Evolutionary conservation across 2,113 vertebrate genomes (phyloP), one percentile per base, ranked within the genome.

Genomic region (Rhagologus leucostigma): DNA sequence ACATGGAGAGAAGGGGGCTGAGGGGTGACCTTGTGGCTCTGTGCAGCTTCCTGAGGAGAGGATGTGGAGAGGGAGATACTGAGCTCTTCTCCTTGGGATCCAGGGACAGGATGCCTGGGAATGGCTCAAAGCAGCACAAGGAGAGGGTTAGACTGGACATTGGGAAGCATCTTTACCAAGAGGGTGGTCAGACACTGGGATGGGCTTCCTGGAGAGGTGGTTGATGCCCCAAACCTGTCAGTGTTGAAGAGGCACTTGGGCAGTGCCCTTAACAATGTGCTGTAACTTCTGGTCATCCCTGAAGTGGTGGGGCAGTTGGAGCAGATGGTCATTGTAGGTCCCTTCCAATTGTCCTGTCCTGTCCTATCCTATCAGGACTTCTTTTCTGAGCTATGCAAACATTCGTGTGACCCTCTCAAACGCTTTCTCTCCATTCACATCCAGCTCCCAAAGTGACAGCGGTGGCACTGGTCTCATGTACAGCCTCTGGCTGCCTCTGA

Each of bases 281-380:
- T 73, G 21, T 14, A 37, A 11, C 30, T 49, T 41, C 11, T 73
- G 79, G 47, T 27, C 27, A 49, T 30, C 49, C 57, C 69, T 53
- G 75, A 19, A 29, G 21, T 29, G 53, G 8, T 33, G 65, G 29
- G 65, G 53, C 30, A 24, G 46, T 8, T 52, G 78, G 26, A 65
- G 16, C 5, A 8, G 19, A 11, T 27, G 52, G 8, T 33, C 8
- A 0, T 4, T 56, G 41, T 44, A 67, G 23, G 1, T 77, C 18
- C 42, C 27, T 81, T 84, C 47, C 50, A 39, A 26, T 16, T 24
- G 7, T 60, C 30, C 32, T 15, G 0, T 41, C 44, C 52, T 6
- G 1, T 39, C 41, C 67, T 5, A 0, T 30, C 26, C 56, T 4
- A 0, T n/a, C 22, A n/a, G n/a, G n/a, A n/a, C 56, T 7, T 55